Conservation (phyloP, 2,113 vertebrate species). For the Phyllostomus hastatus region DNA sequence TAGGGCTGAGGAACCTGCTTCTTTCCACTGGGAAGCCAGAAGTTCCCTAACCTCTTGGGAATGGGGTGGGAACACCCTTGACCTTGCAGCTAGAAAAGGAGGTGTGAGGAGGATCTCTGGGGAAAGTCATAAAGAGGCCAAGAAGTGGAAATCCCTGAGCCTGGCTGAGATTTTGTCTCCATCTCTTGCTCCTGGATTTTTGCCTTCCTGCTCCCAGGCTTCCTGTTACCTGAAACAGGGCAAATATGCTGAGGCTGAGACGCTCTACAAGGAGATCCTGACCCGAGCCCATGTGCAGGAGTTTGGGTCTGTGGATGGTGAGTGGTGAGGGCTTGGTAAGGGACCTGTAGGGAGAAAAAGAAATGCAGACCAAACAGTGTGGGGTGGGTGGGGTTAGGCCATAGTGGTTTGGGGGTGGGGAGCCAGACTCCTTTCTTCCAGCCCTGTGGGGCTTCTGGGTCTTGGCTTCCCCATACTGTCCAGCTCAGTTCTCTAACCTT, state of each 20-base stretch:
- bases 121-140: neutral
- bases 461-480: neutral
- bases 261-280: conserved; percentile 98
- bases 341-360: neutral
- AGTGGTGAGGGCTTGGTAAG: conserved; percentile 66
- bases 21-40: neutral
- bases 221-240: conserved; percentile 98
- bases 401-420: neutral
- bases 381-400: neutral
- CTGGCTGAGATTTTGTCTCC: neutral
- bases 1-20: neutral
- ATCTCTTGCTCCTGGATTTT: neutral
- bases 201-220: conserved; percentile 83
- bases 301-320: conserved; percentile 98
- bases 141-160: neutral
- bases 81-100: neutral
- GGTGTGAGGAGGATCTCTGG: neutral
- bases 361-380: neutral
- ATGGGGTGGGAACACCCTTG: neutral
- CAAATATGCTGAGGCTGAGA: conserved; percentile 97
- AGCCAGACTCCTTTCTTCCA: neutral
- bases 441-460: neutral
- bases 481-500: conserved; percentile 1
- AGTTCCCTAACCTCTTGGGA: neutral
- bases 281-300: conserved; percentile 98